Conservation (phyloP, 2,888 invertebrate genomes). For the Melolontha melolontha region DNA sequence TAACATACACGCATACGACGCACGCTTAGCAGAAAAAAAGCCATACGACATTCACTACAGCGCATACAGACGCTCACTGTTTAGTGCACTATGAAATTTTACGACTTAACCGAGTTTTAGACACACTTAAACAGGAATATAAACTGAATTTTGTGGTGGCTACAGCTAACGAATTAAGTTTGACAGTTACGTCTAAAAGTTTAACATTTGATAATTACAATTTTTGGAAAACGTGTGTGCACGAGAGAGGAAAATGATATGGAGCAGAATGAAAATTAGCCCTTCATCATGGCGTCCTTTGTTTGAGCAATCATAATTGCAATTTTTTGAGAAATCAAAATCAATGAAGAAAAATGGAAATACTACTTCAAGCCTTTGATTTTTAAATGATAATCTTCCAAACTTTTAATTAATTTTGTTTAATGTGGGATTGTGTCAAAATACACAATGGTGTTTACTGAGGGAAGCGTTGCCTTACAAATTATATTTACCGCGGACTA, state of each 20-base stretch:
- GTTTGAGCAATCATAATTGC: too few species aligned
- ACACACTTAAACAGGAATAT: constrained; percentile 49
- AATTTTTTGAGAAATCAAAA: too few species aligned
- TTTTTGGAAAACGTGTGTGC: too few species aligned
- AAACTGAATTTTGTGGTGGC: constrained; percentile 39
- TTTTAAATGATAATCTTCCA: background rate
- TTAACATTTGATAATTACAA: background rate
- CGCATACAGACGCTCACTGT: constrained; percentile 55
- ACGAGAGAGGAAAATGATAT: too few species aligned
- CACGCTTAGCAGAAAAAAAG: constrained; percentile 43
- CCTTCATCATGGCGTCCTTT: too few species aligned
- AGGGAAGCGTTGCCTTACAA: constrained; percentile 36
- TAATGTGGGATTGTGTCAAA: background rate
- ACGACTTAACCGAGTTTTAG: constrained; percentile 54
- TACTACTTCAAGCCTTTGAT: too few species aligned
- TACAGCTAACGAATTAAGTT: constrained; percentile 29
- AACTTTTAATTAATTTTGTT: background rate
- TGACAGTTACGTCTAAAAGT: constrained; percentile 26
- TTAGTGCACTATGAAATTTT: constrained; percentile 64
- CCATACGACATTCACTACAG: constrained; percentile 51
- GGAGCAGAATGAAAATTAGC: too few species aligned
- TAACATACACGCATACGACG: constrained; percentile 30
- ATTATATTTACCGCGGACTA: constrained; percentile 43
- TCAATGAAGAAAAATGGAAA: too few species aligned
- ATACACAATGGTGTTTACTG: background rate